These are phyloP conservation scores for Bovichtus variegatus DNA, from an alignment of 2,797 vertebrate genomes.

Conservation along the genomic window DNA sequence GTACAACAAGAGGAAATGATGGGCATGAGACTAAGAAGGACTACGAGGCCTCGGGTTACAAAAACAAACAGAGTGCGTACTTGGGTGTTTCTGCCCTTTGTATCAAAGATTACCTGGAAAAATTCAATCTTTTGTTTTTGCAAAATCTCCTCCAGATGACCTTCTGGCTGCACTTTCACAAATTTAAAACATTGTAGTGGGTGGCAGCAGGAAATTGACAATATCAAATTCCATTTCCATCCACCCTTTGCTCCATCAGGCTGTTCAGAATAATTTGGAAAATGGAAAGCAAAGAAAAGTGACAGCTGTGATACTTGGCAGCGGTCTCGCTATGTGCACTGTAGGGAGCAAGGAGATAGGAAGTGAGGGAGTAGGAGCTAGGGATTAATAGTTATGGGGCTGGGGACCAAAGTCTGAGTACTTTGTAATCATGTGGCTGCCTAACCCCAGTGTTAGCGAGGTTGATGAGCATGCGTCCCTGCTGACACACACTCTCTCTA, in stretches of 20 bases:
- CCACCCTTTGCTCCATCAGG: slow-evolving; percentile 57
- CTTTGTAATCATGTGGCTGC: slow-evolving; percentile 82
- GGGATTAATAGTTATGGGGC: slow-evolving; percentile 71
- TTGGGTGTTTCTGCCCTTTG: neutral
- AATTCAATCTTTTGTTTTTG: slow-evolving; percentile 9
- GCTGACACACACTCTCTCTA: slow-evolving; percentile 75
- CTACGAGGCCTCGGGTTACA: neutral
- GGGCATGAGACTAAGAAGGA: neutral
- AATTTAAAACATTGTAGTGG: slow-evolving; percentile 34
- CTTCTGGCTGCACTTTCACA: slow-evolving; percentile 35
- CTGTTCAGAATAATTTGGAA: slow-evolving; percentile 66
- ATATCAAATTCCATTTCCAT: slow-evolving; percentile 59
- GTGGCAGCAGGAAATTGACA: slow-evolving; percentile 47
- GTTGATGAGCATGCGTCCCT: slow-evolving; percentile 82
- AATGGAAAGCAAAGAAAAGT: slow-evolving; percentile 71
- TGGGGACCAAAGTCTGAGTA: slow-evolving; percentile 77
- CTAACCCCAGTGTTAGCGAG: slow-evolving; percentile 77
- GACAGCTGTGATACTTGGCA: slow-evolving; percentile 78
- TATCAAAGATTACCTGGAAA: neutral
- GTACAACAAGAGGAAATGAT: slow-evolving; percentile 1
- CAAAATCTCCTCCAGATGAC: slow-evolving; percentile 40
- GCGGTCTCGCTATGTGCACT: slow-evolving; percentile 33
- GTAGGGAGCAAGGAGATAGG: slow-evolving; percentile 59
- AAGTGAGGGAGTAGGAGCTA: slow-evolving; percentile 67
- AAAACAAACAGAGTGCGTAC: neutral